phyloP scores from a whole-genome alignment of 2,888 invertebrate genomes.

The Morinoia aosen region DNA sequence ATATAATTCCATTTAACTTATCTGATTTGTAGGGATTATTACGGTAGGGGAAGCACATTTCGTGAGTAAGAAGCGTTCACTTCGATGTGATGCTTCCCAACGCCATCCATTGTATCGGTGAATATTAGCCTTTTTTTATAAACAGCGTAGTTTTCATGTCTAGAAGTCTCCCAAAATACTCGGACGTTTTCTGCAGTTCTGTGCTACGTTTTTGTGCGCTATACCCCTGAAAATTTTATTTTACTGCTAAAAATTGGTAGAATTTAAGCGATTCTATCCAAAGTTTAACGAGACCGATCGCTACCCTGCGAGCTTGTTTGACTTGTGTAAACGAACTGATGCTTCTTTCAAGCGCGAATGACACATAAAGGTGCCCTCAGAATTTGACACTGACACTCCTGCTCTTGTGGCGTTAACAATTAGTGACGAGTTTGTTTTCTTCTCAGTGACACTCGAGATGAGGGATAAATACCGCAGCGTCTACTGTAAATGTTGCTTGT shows the following conservation, averaged over 20 bases:
- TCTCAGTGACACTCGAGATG: neutral
- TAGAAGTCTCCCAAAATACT: neutral
- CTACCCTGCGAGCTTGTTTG: neutral
- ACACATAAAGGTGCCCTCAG: slow-evolving; percentile 20
- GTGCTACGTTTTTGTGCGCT: neutral
- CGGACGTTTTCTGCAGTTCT: neutral
- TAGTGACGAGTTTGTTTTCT: neutral
- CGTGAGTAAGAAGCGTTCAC: neutral
- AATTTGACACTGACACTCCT: slow-evolving; percentile 31
- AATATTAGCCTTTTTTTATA: neutral
- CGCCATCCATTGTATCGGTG: no score
- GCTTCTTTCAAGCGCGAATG: neutral
- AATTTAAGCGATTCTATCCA: neutral
- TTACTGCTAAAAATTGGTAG: neutral
- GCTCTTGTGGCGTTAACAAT: neutral
- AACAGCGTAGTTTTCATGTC: neutral
- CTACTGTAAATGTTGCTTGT: neutral
- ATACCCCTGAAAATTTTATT: neutral
- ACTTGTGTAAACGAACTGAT: neutral
- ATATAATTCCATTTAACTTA: neutral
- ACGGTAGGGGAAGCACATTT: neutral
- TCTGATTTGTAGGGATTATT: neutral
- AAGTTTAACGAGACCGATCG: neutral
- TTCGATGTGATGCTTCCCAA: neutral
- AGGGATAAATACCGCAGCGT: neutral